Evolutionary conservation across 2,113 vertebrate genomes (phyloP), one percentile per base, ranked within the genome.

Genomic region (Thamnophis sirtalis): DNA sequence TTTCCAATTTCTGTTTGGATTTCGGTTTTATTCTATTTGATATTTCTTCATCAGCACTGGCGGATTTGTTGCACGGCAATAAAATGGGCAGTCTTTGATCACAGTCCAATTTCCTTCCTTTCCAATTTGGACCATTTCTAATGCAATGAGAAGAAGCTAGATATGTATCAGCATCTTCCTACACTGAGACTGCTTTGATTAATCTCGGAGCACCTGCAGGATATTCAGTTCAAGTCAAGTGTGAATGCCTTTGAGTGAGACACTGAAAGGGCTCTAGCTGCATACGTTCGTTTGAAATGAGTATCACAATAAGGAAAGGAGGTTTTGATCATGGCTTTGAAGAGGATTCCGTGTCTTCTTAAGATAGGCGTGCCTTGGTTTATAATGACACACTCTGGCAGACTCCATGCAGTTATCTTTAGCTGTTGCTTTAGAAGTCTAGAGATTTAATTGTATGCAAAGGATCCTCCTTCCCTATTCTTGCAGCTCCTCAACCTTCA

Each of bases 1-100:
- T 95, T 97, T 96, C 94, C 54, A 94, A 60, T 95, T 95, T 94
- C 55, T 95, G 93, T 94, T 90, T 93, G 60, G 63, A 68, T 68
- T 95, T 96, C 93, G 94, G 95, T 91, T 95, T 55, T 96, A 92
- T 80, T 95, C 54, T 96, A 93, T 60, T 88, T 90, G 63, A 15
- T 68, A 68, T 68, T 33, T 33, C 63, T 68, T 4, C 33, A 68
- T 33, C 91, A 92, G 48, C 90, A 26, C 56, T 94, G 95, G 90
- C 56, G 94, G 56, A 17, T 94, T 97, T 73, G 94, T 90, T 48
- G 91, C 85, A 91, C 80, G 92, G 95, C 97, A 95, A 95, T 91
- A 49, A 96, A 96, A 95, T 95, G 73, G 73, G 95, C 8, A 87
- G 55, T 95, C 93, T 96, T 86, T 91, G 91, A 92, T 85, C 73